Conservation (phyloP, 1,140 invertebrate species). For the Macrotrachela quadricornifera region DNA sequence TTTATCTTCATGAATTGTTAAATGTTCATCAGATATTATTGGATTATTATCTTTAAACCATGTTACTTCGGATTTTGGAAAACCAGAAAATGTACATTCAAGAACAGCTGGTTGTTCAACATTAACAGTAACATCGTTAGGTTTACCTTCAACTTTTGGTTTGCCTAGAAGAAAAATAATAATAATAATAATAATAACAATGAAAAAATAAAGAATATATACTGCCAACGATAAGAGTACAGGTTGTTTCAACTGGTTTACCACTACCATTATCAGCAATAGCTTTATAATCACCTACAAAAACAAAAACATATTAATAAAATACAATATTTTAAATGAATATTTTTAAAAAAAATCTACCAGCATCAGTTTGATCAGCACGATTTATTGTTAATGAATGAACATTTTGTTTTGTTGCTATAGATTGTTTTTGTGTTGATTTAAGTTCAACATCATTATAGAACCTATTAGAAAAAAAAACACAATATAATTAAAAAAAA, state of each 20-base stretch:
- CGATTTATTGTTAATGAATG: conserved; percentile 33
- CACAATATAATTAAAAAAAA: too few species aligned
- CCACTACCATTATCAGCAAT: background rate
- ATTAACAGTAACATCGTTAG: conserved; percentile 1
- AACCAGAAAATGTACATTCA: conserved; percentile 14
- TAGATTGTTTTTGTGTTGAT: too few species aligned
- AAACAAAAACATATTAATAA: too few species aligned
- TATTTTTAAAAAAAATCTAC: too few species aligned
- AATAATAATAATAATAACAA: too few species aligned
- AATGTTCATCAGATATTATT: conserved; percentile 13
- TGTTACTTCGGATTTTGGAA: conserved; percentile 25
- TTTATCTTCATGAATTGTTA: conserved; percentile 7
- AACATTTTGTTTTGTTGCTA: conserved; percentile 50
- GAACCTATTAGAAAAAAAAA: background rate
- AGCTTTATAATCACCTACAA: background rate
- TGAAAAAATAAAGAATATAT: too few species aligned
- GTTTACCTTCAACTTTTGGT: conserved; percentile 1
- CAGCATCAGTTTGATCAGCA: background rate
- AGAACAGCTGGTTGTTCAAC: background rate
- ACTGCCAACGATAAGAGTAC: background rate
- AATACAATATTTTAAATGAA: too few species aligned
- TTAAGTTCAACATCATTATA: too few species aligned
- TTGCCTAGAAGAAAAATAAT: background rate
- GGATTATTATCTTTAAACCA: conserved; percentile 22
- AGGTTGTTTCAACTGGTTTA: background rate